A percentile compares a stretch with the other conserved stretches of the same genome.
Evolutionary conservation across 1,140 invertebrate genomes (phyloP).

Genomic region (Pemphigus obesinymphae): DNA sequence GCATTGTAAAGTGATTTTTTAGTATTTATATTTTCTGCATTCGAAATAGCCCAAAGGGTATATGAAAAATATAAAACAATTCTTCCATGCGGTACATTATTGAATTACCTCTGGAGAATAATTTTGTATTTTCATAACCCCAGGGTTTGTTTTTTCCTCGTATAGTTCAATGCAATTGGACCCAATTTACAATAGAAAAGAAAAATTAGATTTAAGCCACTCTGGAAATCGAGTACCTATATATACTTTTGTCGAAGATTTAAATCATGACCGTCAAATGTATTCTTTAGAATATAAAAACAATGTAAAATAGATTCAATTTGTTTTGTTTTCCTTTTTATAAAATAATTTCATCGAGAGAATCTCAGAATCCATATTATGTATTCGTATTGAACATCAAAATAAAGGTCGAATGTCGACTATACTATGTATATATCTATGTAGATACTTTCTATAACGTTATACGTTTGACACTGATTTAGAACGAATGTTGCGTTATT

Average conservation of each 20-base stretch:
- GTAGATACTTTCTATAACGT: no score
- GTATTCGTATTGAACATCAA: no score
- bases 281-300: not conserved
- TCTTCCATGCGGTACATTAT: not conserved
- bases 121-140: conserved; percentile 6
- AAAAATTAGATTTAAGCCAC: not conserved
- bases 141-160: not conserved
- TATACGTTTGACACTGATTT: no score
- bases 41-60: not conserved
- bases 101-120: not conserved
- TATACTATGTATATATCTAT: no score
- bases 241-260: not conserved
- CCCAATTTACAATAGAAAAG: conserved; percentile 8
- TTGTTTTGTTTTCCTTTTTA: no score
- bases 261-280: not conserved
- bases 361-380: no score
- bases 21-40: conserved; percentile 14
- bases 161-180: not conserved
- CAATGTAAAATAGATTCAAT: not conserved
- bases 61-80: not conserved
- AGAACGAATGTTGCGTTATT: no score
- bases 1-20: not conserved
- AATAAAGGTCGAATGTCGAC: no score
- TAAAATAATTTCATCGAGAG: no score
- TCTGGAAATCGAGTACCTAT: not conserved